A percentile compares a stretch with the other conserved stretches of the same genome.
phyloP scores from a whole-genome alignment of 2,113 vertebrate species.

The Genyomyrus donnyi region DNA sequence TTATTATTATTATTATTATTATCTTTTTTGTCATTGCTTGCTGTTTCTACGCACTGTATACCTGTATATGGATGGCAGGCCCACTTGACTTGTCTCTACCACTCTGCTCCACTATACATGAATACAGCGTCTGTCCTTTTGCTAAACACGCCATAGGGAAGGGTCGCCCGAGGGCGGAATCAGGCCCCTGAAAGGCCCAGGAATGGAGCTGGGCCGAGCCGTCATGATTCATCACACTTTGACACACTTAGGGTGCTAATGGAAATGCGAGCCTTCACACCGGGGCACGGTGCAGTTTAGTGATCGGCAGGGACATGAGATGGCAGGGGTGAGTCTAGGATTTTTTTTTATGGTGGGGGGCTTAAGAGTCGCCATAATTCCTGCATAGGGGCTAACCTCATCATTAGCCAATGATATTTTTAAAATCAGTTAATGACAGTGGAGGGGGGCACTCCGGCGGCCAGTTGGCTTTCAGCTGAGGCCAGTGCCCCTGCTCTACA shows the following conservation, averaged over 20 bases:
- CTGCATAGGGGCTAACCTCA: neutral
- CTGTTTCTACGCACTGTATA: neutral
- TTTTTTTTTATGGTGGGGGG: neutral
- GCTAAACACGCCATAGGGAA: neutral
- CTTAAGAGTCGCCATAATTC: neutral
- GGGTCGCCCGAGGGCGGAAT: neutral
- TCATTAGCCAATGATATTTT: neutral
- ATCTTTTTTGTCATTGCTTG: too few relatives aligned
- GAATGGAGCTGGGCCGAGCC: neutral
- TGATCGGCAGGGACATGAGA: neutral
- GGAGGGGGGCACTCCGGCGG: neutral
- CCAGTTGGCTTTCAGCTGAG: neutral
- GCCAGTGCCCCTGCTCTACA: neutral
- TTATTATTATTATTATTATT: too few relatives aligned
- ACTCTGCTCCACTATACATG: neutral
- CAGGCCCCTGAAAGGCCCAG: neutral
- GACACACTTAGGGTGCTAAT: neutral
- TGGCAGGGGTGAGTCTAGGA: neutral
- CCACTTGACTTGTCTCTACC: neutral
- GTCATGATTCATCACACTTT: neutral
- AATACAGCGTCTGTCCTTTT: neutral
- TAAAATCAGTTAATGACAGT: neutral
- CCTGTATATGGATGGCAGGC: neutral
- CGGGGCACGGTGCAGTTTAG: neutral
- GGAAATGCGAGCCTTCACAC: neutral